Conservation (phyloP, 2,797 vertebrate genomes). For the Cercopithecus mitis region DNA sequence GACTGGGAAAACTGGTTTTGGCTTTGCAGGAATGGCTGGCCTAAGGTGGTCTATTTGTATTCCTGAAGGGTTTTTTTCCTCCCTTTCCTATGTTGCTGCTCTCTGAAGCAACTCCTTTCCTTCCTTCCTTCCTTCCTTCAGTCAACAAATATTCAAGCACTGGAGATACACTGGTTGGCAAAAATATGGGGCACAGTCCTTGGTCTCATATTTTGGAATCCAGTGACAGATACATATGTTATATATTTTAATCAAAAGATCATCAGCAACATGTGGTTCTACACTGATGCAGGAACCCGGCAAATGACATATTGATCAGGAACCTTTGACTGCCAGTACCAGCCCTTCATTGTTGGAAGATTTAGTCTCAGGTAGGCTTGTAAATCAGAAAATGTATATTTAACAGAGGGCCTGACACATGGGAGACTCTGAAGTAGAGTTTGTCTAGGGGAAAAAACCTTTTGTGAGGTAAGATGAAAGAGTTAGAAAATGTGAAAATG, state of each 20-base stretch:
- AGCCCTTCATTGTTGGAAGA: constrained; percentile 15
- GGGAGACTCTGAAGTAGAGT: background rate
- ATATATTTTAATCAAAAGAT: constrained; percentile 1
- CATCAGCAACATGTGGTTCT: background rate
- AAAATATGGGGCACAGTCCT: background rate
- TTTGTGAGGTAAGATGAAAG: background rate
- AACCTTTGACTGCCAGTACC: background rate
- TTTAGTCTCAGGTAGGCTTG: background rate
- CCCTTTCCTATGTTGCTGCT: background rate
- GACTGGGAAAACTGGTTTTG: constrained; percentile 48
- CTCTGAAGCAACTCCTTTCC: constrained; percentile 1
- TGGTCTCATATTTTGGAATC: constrained; percentile 6
- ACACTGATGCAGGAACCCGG: background rate
- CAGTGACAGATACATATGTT: background rate
- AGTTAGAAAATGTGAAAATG: constrained; percentile 30
- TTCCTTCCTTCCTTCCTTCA: background rate
- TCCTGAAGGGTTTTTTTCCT: constrained; percentile 48
- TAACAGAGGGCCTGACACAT: background rate
- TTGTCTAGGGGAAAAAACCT: background rate
- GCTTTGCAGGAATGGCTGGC: constrained; percentile 52
- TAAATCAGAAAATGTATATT: background rate
- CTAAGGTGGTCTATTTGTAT: constrained; percentile 30
- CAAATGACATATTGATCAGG: background rate
- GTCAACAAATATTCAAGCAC: background rate
- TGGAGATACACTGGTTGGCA: background rate